phyloP scores from a whole-genome alignment of 2,888 invertebrate species.

The Cylloceria caligata region DNA sequence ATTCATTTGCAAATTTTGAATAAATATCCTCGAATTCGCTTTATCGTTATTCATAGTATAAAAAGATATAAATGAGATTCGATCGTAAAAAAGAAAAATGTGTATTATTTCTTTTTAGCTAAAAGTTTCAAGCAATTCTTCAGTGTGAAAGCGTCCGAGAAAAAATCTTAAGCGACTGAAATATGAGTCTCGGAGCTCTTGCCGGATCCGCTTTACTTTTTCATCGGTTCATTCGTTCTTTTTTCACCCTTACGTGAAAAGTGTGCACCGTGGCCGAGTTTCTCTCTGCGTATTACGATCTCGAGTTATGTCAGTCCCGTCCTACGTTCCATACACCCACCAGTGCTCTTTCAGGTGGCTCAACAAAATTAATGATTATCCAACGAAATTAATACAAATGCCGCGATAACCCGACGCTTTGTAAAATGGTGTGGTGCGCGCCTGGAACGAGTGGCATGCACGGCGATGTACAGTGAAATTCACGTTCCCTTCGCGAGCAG shows the following conservation, averaged over 20 bases:
- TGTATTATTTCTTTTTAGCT: conserved; percentile 4
- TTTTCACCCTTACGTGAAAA: conserved; percentile 38
- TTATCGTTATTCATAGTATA: neutral
- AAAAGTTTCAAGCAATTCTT: conserved; percentile 39
- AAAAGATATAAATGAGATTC: neutral
- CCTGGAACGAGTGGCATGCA: conserved; percentile 33
- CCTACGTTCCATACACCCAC: conserved; percentile 34
- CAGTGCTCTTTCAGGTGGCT: conserved; percentile 38
- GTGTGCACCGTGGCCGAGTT: conserved; percentile 11
- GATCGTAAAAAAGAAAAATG: neutral
- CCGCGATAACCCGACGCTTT: conserved; percentile 62
- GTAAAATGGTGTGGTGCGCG: conserved; percentile 47
- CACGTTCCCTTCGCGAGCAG: neutral
- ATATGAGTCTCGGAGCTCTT: conserved; percentile 68
- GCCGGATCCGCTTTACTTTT: conserved; percentile 63
- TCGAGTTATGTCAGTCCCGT: conserved; percentile 35
- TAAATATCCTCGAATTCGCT: neutral
- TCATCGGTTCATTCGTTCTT: conserved; percentile 53
- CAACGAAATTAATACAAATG: conserved; percentile 69
- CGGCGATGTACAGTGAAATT: conserved; percentile 49
- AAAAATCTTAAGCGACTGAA: conserved; percentile 70
- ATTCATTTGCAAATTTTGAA: neutral
- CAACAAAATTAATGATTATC: conserved; percentile 69
- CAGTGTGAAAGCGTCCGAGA: conserved; percentile 39
- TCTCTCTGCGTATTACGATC: conserved; percentile 30